phyloP scores from a whole-genome alignment of 1,140 invertebrate species.

The Sminthurides bifidus region DNA sequence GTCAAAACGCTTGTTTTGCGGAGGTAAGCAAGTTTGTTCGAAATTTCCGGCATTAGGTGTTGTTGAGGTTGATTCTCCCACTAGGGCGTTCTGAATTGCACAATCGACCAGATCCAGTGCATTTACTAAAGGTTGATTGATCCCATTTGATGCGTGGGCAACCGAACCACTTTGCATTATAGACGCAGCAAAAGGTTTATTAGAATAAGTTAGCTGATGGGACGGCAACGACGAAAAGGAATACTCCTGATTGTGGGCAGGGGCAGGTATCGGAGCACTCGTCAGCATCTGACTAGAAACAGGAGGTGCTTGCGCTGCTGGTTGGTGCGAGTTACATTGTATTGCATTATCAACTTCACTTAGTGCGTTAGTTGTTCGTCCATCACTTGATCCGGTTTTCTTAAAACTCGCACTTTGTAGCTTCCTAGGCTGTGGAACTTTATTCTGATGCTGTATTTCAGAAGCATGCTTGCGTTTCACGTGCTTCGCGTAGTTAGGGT shows the following conservation, averaged over 20 bases:
- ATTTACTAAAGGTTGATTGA: too few relatives aligned
- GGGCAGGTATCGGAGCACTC: not conserved
- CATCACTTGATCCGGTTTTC: not conserved
- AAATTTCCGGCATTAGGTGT: not conserved
- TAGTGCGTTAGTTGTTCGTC: too few relatives aligned
- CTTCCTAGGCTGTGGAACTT: conserved; percentile 17
- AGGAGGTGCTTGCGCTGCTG: too few relatives aligned
- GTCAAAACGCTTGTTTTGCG: conserved; percentile 28
- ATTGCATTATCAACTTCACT: too few relatives aligned
- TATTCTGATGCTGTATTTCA: conserved; percentile 8
- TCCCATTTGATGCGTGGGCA: too few relatives aligned
- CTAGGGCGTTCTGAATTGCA: conserved; percentile 21
- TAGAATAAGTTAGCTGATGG: too few relatives aligned
- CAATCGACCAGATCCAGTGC: conserved; percentile 23
- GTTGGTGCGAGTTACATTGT: too few relatives aligned
- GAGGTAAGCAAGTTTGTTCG: not conserved
- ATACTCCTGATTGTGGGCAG: not conserved
- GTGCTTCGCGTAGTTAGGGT: conserved; percentile 47
- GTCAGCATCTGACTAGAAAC: too few relatives aligned
- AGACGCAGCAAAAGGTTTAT: too few relatives aligned
- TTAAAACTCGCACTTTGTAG: not conserved
- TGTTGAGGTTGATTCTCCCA: not conserved
- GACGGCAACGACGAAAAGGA: not conserved
- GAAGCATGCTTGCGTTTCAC: conserved; percentile 40
- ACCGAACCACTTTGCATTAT: too few relatives aligned